Percentiles rank a stretch among this genome's conserved stretches.
phyloP scores from a whole-genome alignment of 2,888 invertebrate species.

The Sesamia inferens region DNA sequence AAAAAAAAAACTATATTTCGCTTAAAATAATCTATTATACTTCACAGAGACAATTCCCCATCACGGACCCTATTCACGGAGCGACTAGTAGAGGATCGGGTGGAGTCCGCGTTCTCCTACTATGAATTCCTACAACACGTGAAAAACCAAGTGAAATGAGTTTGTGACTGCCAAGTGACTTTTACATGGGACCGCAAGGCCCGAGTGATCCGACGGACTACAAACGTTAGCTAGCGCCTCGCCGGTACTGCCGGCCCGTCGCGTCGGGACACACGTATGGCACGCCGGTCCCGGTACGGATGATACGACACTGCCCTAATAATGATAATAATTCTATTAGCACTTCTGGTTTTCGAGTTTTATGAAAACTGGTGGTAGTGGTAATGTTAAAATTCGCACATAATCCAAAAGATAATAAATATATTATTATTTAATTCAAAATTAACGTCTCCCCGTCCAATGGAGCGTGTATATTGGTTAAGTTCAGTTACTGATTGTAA shows the following conservation, averaged over 20 bases:
- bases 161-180: constrained; percentile 68
- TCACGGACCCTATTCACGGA: constrained; percentile 95
- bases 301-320: constrained; percentile 77
- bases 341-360: constrained; percentile 69
- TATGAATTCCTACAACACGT: constrained; percentile 99
- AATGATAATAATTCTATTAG: constrained; percentile 62
- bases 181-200: constrained; percentile 50
- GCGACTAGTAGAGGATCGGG: constrained; percentile 97
- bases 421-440: constrained; percentile 50
- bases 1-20: too few species aligned
- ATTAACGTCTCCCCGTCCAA: constrained; percentile 9
- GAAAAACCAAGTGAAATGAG: constrained; percentile 96
- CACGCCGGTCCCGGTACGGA: constrained; percentile 12
- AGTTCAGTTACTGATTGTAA: constrained; percentile 30
- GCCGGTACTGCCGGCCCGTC: constrained; percentile 15
- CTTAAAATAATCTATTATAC: constrained; percentile 23
- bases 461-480: constrained; percentile 35
- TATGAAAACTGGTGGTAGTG: constrained; percentile 61
- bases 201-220: constrained; percentile 53
- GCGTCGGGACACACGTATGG: neutral
- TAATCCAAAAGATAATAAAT: constrained; percentile 35
- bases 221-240: constrained; percentile 55
- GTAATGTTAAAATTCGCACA: constrained; percentile 48
- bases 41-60: constrained; percentile 97
- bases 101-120: constrained; percentile 98